These are phyloP conservation scores for Carabus problematicus DNA, from an alignment of 2,888 invertebrate genomes.

Conservation along the genomic window DNA sequence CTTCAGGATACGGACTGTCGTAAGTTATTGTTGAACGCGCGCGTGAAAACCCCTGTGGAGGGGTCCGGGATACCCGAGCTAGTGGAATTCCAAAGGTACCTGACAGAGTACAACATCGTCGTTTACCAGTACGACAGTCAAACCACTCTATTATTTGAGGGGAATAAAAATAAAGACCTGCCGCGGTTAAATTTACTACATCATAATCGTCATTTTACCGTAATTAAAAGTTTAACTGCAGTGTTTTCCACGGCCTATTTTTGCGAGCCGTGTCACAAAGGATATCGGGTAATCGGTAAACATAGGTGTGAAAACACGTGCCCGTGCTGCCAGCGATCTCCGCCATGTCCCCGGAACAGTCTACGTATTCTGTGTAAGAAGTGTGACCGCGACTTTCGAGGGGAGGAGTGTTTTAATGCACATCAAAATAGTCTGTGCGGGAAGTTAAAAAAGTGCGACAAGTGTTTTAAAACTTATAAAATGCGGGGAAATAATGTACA, in stretches of 20 bases:
- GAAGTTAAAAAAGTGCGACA: neutral
- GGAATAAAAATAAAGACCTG: too few relatives aligned
- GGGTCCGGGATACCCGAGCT: constrained; percentile 34
- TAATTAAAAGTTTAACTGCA: constrained; percentile 44
- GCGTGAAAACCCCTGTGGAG: constrained; percentile 22
- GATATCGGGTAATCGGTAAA: constrained; percentile 43
- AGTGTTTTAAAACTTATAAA: constrained; percentile 10
- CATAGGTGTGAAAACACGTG: constrained; percentile 42
- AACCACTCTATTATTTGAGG: too few relatives aligned
- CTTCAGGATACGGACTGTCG: constrained; percentile 13
- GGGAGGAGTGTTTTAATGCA: constrained; percentile 18
- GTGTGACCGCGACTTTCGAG: constrained; percentile 24
- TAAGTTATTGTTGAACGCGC: constrained; percentile 18
- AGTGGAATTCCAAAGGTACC: constrained; percentile 23
- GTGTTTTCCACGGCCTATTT: constrained; percentile 32
- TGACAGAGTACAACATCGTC: constrained; percentile 36
- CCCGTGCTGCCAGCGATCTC: constrained; percentile 32
- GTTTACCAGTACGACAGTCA: constrained; percentile 36
- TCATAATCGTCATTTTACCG: constrained; percentile 41
- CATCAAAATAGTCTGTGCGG: constrained; percentile 4
- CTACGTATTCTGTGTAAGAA: constrained; percentile 7
- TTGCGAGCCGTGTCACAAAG: constrained; percentile 44
- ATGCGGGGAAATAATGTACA: neutral
- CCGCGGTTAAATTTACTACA: constrained; percentile 45
- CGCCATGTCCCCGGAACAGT: constrained; percentile 24